These are phyloP conservation scores for Parnassius smintheus DNA, from an alignment of 2,888 invertebrate species.

Conservation along the genomic window DNA sequence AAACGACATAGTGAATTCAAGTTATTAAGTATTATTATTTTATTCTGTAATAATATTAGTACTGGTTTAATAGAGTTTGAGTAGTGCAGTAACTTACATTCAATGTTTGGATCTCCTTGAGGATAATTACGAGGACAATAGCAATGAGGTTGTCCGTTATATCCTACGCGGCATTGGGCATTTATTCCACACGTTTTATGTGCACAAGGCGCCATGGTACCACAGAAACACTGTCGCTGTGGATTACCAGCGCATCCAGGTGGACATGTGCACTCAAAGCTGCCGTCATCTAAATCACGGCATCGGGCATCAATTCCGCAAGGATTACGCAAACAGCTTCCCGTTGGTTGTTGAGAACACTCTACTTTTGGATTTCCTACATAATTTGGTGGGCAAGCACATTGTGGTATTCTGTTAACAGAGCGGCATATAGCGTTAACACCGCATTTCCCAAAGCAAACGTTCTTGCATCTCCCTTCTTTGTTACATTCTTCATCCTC, in stretches of 20 bases:
- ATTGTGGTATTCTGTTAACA: slow-evolving; percentile 87
- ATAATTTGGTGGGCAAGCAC: slow-evolving; percentile 90
- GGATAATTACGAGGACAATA: slow-evolving; percentile 92
- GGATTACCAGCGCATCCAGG: slow-evolving; percentile 91
- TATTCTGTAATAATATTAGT: no score
- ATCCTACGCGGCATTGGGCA: slow-evolving; percentile 88
- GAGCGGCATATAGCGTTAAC: slow-evolving; percentile 92
- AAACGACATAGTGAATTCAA: slow-evolving; percentile 23
- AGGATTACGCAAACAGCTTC: slow-evolving; percentile 89
- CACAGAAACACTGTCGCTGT: slow-evolving; percentile 89
- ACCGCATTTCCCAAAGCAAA: slow-evolving; percentile 91
- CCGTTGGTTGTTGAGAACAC: slow-evolving; percentile 86
- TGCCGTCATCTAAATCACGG: slow-evolving; percentile 86
- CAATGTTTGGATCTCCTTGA: slow-evolving; percentile 90
- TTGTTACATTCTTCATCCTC: slow-evolving; percentile 87
- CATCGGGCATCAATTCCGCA: slow-evolving; percentile 93
- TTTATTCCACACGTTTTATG: slow-evolving; percentile 90
- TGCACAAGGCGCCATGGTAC: slow-evolving; percentile 88
- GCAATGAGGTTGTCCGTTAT: slow-evolving; percentile 88
- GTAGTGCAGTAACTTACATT: slow-evolving; percentile 84
- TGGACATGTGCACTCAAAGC: slow-evolving; percentile 90
- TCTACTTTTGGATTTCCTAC: slow-evolving; percentile 90
- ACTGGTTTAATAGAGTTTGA: no score
- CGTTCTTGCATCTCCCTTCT: slow-evolving; percentile 88
- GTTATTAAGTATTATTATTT: no score